Conservation (phyloP, 1,140 invertebrate species). For the Cepaea nemoralis region DNA sequence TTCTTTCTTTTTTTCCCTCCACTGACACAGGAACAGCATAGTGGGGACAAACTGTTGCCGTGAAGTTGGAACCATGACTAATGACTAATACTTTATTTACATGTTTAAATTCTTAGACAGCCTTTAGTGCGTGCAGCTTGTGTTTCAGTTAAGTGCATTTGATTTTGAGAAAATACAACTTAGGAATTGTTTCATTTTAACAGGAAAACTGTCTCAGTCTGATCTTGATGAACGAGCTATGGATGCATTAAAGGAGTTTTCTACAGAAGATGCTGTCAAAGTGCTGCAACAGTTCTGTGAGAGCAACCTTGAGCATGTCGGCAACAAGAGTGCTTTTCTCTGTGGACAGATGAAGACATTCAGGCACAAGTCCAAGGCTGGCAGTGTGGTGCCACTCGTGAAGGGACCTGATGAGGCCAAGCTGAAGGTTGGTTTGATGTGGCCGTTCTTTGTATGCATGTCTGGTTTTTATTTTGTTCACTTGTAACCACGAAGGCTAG, state of each 20-base stretch:
- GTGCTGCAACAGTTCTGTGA: conserved; percentile 95
- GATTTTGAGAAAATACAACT: not conserved
- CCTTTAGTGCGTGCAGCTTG: not conserved
- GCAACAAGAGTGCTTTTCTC: conserved; percentile 97
- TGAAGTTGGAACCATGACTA: too few species aligned
- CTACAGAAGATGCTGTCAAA: conserved; percentile 92
- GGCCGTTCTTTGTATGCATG: not conserved
- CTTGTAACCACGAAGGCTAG: too few species aligned
- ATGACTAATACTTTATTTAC: too few species aligned
- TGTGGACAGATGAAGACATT: conserved; percentile 99
- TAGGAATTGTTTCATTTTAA: not conserved
- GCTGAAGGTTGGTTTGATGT: conserved; percentile 81
- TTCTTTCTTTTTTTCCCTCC: too few species aligned
- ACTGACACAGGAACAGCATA: too few species aligned
- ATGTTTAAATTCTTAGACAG: too few species aligned
- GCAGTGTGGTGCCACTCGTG: conserved; percentile 70
- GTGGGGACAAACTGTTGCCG: too few species aligned
- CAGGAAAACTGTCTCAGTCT: conserved; percentile 89
- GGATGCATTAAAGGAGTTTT: conserved; percentile 97
- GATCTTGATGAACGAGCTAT: conserved; percentile 95
- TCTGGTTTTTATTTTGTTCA: too few species aligned
- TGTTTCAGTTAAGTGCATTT: not conserved
- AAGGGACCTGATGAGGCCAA: conserved; percentile 93
- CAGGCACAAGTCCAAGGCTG: conserved; percentile 82
- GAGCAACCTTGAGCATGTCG: conserved; percentile 97